Evolutionary conservation across 1,140 invertebrate species (phyloP).

Genomic region (Drosophila nebulosa): DNA sequence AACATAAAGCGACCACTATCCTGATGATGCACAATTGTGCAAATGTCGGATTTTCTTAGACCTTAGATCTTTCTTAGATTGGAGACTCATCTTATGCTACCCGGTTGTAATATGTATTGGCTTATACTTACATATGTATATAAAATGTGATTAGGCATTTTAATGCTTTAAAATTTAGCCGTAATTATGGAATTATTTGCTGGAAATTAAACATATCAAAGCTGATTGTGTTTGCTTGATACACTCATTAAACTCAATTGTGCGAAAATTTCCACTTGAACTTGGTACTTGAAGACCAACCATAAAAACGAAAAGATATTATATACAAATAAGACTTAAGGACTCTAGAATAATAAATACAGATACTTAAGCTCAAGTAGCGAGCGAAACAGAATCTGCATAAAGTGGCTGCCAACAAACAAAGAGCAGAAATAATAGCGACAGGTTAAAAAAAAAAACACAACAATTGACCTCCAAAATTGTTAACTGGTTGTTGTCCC

Average conservation of each 20-base stretch:
- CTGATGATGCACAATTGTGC: no score
- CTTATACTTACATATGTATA: no score
- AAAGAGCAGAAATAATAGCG: slow-evolving; percentile 35
- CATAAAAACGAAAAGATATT: slow-evolving; percentile 23
- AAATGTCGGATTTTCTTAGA: no score
- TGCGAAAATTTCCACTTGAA: slow-evolving; percentile 73
- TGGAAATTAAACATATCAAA: not conserved
- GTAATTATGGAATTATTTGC: not conserved
- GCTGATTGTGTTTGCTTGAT: slow-evolving; percentile 25
- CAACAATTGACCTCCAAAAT: no score
- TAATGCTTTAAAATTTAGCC: not conserved
- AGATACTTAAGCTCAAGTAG: slow-evolving; percentile 71
- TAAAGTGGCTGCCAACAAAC: slow-evolving; percentile 71
- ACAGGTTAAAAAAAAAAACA: slow-evolving; percentile 9
- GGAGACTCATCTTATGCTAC: no score
- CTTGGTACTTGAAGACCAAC: slow-evolving; percentile 59
- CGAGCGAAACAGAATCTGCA: slow-evolving; percentile 67
- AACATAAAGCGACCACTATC: no score
- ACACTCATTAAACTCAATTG: slow-evolving; percentile 41
- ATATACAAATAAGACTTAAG: slow-evolving; percentile 43
- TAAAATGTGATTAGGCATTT: no score
- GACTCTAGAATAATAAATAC: slow-evolving; percentile 68
- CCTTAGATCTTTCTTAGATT: no score
- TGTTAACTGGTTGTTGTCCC: not conserved
- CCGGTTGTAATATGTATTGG: no score